Conservation (phyloP, 2,113 vertebrate species). For the Ammodytes marinus region DNA sequence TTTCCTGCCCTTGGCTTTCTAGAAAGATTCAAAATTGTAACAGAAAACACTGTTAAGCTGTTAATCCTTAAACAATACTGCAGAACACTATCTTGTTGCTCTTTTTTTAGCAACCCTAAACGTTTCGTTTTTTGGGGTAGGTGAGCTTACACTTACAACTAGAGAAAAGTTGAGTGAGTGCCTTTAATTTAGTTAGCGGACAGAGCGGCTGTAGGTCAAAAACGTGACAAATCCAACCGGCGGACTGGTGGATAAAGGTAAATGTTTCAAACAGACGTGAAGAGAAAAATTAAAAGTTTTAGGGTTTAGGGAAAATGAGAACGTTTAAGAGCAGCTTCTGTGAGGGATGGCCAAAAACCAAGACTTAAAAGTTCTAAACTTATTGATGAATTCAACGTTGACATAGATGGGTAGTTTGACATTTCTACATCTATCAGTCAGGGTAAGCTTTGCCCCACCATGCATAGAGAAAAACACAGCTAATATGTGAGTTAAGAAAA, state of each 20-base stretch:
- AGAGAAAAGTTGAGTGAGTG: constrained; percentile 55
- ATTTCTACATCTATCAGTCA: background rate
- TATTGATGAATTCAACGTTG: too few relatives aligned
- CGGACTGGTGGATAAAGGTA: constrained; percentile 38
- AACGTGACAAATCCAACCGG: constrained; percentile 49
- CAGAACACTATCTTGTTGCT: constrained; percentile 23
- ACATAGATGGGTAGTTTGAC: background rate
- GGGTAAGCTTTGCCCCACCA: background rate
- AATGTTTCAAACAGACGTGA: constrained; percentile 37
- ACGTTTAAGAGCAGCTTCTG: background rate
- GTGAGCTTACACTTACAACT: constrained; percentile 51
- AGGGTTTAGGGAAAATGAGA: background rate
- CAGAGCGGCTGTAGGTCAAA: constrained; percentile 49
- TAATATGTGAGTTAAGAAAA: background rate
- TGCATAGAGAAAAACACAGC: background rate
- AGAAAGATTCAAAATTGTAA: constrained; percentile 30
- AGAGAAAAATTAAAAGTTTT: constrained; percentile 8
- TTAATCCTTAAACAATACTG: constrained; percentile 43
- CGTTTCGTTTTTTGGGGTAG: constrained; percentile 19
- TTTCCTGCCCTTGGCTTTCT: constrained; percentile 45
- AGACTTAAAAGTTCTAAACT: too few relatives aligned
- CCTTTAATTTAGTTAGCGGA: constrained; percentile 47
- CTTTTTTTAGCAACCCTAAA: constrained; percentile 21
- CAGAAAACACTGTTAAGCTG: constrained; percentile 29
- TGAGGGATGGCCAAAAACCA: background rate